A percentile compares a stretch with the other conserved stretches of the same genome.
Conservation (phyloP, 2,888 invertebrate species). For the Plebejus anna region DNA sequence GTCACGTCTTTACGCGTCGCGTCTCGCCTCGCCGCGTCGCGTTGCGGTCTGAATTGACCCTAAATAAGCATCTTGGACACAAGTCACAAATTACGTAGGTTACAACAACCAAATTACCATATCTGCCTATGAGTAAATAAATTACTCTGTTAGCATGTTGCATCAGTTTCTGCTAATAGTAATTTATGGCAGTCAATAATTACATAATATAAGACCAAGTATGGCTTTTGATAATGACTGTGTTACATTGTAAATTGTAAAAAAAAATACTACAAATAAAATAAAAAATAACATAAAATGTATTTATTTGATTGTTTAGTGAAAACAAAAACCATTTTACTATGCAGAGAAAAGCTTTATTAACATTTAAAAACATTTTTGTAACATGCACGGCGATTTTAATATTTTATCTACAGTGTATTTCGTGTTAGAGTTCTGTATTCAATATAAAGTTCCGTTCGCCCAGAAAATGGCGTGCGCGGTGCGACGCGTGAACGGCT, state of each 20-base stretch:
- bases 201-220: too few relatives aligned
- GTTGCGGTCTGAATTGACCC: too few relatives aligned
- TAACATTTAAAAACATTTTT: conserved; percentile 30
- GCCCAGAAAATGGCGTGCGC: conserved; percentile 65
- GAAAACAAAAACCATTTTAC: neutral
- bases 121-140: too few relatives aligned
- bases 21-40: too few relatives aligned
- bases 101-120: too few relatives aligned
- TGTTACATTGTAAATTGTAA: neutral
- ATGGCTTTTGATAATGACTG: neutral
- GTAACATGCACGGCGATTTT: neutral
- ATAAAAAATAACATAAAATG: neutral
- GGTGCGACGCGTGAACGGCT: conserved; percentile 52
- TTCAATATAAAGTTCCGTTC: conserved; percentile 67
- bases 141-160: too few relatives aligned
- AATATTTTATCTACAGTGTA: conserved; percentile 34
- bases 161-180: too few relatives aligned
- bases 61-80: too few relatives aligned
- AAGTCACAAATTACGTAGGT: too few relatives aligned
- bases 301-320: neutral
- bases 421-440: conserved; percentile 59
- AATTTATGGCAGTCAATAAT: too few relatives aligned
- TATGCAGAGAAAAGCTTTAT: neutral
- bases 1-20: too few relatives aligned
- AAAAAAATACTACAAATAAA: too few relatives aligned